Percentiles rank a stretch among this genome's conserved stretches.
These are phyloP conservation scores for Leptodactylus fuscus DNA, from an alignment of 2,113 vertebrate genomes.

Conservation along the genomic window DNA sequence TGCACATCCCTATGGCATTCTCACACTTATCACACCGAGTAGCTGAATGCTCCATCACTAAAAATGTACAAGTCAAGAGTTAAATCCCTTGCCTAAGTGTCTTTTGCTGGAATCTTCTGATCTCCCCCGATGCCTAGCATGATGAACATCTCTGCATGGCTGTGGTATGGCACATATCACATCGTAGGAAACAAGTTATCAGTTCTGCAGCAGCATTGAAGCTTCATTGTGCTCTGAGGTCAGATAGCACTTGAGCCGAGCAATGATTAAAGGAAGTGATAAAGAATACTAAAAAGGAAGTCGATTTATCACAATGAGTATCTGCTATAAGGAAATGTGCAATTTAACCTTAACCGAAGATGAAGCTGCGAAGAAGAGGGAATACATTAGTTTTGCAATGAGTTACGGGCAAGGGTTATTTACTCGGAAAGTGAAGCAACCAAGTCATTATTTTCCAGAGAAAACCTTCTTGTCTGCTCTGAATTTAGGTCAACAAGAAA, in stretches of 20 bases:
- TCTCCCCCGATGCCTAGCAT: not conserved
- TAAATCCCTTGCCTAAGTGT: not conserved
- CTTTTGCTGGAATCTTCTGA: not conserved
- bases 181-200: not conserved
- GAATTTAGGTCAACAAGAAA: not conserved
- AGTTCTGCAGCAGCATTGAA: not conserved
- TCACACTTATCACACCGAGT: not conserved
- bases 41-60: not conserved
- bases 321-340: not conserved
- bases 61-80: not conserved
- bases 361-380: not conserved
- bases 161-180: not conserved
- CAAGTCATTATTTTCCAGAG: not conserved
- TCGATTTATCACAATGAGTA: not conserved
- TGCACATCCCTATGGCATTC: not conserved
- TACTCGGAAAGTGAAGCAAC: not conserved
- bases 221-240: not conserved
- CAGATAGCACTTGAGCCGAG: not conserved
- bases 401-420: not conserved
- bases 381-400: slow-evolving; percentile 14
- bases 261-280: slow-evolving; percentile 22
- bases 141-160: not conserved
- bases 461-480: not conserved
- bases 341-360: not conserved
- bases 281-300: slow-evolving; percentile 8